A percentile compares a stretch with the other conserved stretches of the same genome.
phyloP scores from a whole-genome alignment of 2,797 vertebrate species.

The Rhinatrema bivittatum region DNA sequence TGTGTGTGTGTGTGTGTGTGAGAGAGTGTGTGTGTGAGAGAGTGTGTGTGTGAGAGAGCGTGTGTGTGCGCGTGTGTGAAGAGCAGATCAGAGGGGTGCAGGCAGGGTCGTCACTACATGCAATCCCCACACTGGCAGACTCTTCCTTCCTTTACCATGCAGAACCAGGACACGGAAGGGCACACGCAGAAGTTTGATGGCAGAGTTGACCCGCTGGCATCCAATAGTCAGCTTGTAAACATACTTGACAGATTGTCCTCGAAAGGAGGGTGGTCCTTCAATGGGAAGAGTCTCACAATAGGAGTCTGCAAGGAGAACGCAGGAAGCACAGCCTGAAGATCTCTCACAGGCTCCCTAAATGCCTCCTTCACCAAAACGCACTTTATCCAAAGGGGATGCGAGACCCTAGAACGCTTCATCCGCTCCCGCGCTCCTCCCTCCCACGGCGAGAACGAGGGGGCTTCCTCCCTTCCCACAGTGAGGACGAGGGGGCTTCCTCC shows the following conservation, averaged over 20 bases:
- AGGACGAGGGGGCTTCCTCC: too few species aligned
- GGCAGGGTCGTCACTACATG: too few species aligned
- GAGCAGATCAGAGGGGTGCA: too few species aligned
- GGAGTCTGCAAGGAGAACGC: conserved; percentile 62
- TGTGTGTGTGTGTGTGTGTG: too few species aligned
- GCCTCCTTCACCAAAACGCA: conserved; percentile 20
- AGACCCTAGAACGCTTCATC: background rate
- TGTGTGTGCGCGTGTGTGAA: background rate
- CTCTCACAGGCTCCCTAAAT: conserved; percentile 33
- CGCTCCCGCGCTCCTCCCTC: background rate
- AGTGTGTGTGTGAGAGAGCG: background rate
- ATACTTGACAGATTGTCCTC: conserved; percentile 91
- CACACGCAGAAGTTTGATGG: conserved; percentile 92
- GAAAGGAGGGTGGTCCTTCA: conserved; percentile 90
- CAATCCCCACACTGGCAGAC: too few species aligned
- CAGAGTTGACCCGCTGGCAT: conserved; percentile 95
- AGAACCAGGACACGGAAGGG: conserved; percentile 91
- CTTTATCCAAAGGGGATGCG: background rate
- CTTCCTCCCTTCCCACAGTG: too few species aligned
- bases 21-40: background rate
- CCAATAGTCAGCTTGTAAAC: conserved; percentile 96
- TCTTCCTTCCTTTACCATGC: conserved; percentile 60
- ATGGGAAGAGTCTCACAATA: conserved; percentile 85
- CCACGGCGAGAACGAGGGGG: too few species aligned
- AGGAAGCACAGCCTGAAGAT: conserved; percentile 33